Conservation (phyloP, 1,140 invertebrate species). For the Trinorchestia longiramus region DNA sequence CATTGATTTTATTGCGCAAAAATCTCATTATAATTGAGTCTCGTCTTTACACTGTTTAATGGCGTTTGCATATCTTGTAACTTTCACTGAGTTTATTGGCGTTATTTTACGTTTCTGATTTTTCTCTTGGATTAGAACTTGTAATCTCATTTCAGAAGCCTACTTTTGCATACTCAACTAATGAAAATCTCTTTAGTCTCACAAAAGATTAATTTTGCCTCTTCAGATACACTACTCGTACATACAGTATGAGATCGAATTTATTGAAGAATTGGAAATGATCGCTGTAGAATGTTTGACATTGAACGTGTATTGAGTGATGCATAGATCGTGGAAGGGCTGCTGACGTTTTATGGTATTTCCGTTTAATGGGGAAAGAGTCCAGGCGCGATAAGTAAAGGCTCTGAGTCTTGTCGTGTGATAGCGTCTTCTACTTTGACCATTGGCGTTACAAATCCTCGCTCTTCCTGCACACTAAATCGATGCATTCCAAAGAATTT, state of each 20-base stretch:
- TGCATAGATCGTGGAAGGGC: background rate
- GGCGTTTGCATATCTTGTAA: background rate
- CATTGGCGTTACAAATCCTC: background rate
- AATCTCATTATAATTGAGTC: background rate
- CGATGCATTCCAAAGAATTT: background rate
- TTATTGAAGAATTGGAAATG: background rate
- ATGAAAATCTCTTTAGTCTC: background rate
- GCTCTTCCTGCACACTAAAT: background rate
- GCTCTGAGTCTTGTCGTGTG: background rate
- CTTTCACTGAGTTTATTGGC: background rate
- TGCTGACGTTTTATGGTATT: background rate
- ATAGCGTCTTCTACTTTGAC: background rate
- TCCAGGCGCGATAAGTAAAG: background rate
- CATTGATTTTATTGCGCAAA: background rate
- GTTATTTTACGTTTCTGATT: background rate
- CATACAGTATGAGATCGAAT: background rate
- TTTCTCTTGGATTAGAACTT: background rate
- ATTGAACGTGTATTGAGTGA: background rate
- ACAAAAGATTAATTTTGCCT: background rate
- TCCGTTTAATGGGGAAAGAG: background rate
- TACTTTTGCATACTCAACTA: background rate
- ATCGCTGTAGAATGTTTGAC: background rate
- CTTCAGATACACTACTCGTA: background rate
- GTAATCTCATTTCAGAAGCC: background rate
- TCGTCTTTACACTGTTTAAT: background rate